Evolutionary conservation across 2,888 invertebrate genomes (phyloP), one percentile per base, ranked within the genome.

Genomic region (Perizoma flavofasciatum): DNA sequence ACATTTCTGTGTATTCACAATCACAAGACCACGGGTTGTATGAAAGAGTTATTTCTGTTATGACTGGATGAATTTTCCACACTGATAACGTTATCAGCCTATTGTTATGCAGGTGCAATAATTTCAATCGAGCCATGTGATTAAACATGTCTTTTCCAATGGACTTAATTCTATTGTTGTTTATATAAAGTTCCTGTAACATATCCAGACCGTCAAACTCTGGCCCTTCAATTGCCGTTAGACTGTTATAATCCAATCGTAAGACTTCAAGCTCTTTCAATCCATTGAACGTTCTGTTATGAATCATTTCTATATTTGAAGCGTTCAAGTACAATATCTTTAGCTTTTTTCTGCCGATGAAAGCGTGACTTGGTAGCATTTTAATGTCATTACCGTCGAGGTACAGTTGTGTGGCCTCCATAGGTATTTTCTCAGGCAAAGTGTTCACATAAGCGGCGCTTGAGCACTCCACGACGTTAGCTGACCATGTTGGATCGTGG

Each of bases 341-440:
- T 61, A 97, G 90, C 72, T 95, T 94, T 88, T 96, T 96, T 69
- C 97, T 93, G 5, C 97, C 97, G 71, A 97, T 96, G 85, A 98
- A 97, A 45, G 96, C 95, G 88, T 97, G 97, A 83, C 96, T 96
- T 69, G 95, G 94, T 56, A 97, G 93, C 59, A 94, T 92, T 74
- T 94, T 94, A 72, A 97, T 93, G 81, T 96, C 94, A 85, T 97
- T 97, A 66, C 97, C 97, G 83, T 97, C 97, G 65, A 98, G 92
- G 79, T 96, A 96, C 68, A 97, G 93, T 80, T 96, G 95, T n/a
- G 97, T 97, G 61, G 97, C 96, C 81, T 97, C 97, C 97, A 97
- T 97, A 7, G 97, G 97, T 79, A 98, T 96, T 88, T 95, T 94
- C 69, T 96, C 95, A 22, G 97, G 97, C 70, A 97, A 91, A 75